These are phyloP conservation scores for Pseudomyrmex flavicornis DNA, from an alignment of 1,140 invertebrate genomes.

Conservation along the genomic window DNA sequence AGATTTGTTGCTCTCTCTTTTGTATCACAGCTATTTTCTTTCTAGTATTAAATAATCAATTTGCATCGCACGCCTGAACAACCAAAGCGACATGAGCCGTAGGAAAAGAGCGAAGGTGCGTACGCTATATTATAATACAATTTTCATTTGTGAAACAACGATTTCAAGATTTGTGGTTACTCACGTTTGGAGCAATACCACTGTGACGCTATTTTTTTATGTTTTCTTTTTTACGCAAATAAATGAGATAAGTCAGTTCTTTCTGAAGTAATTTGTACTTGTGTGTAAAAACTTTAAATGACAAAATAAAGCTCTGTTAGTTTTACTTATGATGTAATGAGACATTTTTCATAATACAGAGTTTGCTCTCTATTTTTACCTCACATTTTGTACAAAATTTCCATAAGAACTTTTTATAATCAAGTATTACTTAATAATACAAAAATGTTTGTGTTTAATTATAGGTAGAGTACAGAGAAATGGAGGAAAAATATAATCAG, in stretches of 20 bases:
- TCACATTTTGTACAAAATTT: too few species aligned
- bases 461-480: constrained; percentile 89
- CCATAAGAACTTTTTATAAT: too few species aligned
- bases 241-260: not conserved
- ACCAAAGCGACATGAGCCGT: constrained; percentile 87
- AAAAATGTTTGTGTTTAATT: constrained; percentile 77
- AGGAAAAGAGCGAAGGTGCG: constrained; percentile 88
- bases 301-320: constrained; percentile 6
- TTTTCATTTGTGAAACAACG: not conserved
- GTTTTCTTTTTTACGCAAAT: not conserved
- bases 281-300: not conserved
- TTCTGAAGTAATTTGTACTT: not conserved
- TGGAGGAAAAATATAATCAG: constrained; percentile 89
- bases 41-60: not conserved
- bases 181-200: not conserved
- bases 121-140: not conserved
- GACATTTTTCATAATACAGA: not conserved
- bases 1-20: not conserved
- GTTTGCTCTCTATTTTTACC: too few species aligned
- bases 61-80: not conserved
- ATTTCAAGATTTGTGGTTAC: not conserved
- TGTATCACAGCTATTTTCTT: constrained; percentile 8
- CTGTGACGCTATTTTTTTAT: not conserved
- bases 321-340: constrained; percentile 23
- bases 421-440: too few species aligned